phyloP scores from a whole-genome alignment of 2,888 invertebrate species.

The Tetragonula carbonaria region DNA sequence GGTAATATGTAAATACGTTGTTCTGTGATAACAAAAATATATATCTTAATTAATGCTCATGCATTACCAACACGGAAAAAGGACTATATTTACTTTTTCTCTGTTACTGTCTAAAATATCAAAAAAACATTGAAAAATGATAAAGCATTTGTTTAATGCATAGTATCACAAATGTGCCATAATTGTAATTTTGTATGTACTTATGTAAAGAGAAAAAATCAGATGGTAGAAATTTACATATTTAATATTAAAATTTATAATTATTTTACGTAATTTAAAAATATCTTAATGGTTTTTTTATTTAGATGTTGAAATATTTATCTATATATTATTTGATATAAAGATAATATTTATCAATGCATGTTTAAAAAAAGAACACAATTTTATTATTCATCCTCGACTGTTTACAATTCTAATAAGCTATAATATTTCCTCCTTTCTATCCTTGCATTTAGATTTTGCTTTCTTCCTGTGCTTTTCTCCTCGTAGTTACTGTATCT shows the following conservation, averaged over 20 bases:
- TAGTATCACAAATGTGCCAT: conserved; percentile 45
- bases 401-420: conserved; percentile 25
- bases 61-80: conserved; percentile 64
- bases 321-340: conserved; percentile 56
- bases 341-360: conserved; percentile 43
- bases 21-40: conserved; percentile 76
- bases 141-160: conserved; percentile 45
- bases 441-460: conserved; percentile 49
- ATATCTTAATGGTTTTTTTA: conserved; percentile 35
- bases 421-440: conserved; percentile 24
- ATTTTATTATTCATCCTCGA: conserved; percentile 40
- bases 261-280: conserved; percentile 31
- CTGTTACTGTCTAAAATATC: conserved; percentile 25
- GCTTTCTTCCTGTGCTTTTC: conserved; percentile 39
- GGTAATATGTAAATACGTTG: conserved; percentile 71
- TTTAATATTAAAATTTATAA: conserved; percentile 39
- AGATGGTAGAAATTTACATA: conserved; percentile 13
- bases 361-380: conserved; percentile 23
- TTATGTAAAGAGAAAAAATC: conserved; percentile 12
- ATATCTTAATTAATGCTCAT: conserved; percentile 61
- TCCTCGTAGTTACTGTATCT: neutral
- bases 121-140: conserved; percentile 18
- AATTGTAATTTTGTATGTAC: conserved; percentile 40
- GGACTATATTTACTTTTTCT: conserved; percentile 40
- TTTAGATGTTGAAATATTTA: conserved; percentile 36